Evolutionary conservation across 2,113 vertebrate genomes (phyloP).

Genomic region (Malaclemys terrapin): DNA sequence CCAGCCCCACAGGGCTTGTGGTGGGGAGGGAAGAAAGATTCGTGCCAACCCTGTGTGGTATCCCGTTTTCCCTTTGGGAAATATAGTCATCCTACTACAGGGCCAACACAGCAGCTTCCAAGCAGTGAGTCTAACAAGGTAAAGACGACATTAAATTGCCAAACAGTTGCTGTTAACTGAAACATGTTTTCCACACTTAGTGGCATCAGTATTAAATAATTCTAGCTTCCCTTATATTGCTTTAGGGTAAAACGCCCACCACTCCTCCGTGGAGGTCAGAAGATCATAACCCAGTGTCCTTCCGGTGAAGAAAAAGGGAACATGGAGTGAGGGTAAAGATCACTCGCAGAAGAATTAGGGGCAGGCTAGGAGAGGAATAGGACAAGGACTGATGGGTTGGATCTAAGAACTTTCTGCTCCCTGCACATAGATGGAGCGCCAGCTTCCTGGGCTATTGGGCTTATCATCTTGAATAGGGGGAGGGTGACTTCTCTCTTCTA

Average conservation of each 20-base stretch:
- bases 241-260: neutral
- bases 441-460: neutral
- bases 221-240: accelerated
- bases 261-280: neutral
- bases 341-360: neutral
- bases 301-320: neutral
- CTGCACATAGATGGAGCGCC: neutral
- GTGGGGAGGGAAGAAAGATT: too few relatives aligned
- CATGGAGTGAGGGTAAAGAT: neutral
- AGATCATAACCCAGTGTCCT: neutral
- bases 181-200: neutral
- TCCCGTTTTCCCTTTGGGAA: too few relatives aligned
- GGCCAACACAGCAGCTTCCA: neutral
- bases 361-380: accelerated
- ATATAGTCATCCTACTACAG: neutral
- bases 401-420: neutral
- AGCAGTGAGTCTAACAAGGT: neutral
- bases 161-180: neutral
- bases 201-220: neutral
- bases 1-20: too few relatives aligned
- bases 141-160: neutral
- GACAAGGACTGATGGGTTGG: neutral
- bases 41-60: too few relatives aligned
- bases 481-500: neutral
- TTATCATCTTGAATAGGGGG: neutral